Base-by-base conservation (phyloP, 2,888 invertebrate genomes). In the Flabesymbios commensalis region DNA sequence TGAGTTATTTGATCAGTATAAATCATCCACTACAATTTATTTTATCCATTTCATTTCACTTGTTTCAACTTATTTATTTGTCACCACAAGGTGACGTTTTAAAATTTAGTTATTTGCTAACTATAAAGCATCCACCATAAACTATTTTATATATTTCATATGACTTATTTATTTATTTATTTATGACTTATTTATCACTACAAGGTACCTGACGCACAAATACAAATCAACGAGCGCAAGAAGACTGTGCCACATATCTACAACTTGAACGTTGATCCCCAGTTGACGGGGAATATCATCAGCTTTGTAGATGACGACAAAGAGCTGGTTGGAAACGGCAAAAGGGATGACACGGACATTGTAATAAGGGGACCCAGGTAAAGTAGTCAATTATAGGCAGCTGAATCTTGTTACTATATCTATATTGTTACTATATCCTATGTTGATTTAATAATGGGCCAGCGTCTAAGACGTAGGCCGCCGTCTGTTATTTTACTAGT, bases 261-360 rank as follows among this genome's bases (percentile, higher is more conserved):
- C 75, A 87, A 87, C 74, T 72, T 87, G 61, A 87, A 87, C 75
- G 80, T 83, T 70, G 87, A 87, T 73, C 84, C 86, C 1, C 83
- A 83, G 73, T 75, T 87, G 57, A 82, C 84, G 0, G 85, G 86
- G 3, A 83, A 84, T 68, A 83, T 87, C 52, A 76, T 85, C 31
- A 83, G 85, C 73, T 84, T 87, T 66, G 74, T 87, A n/a, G 78
- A 82, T 17, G 68, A 73, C 3, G 83, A 84, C 14, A 77, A 74
- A n/a, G 80, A 76, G 26, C 73, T 76, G 26, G 75, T 84, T 52
- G 85, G 84, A 4, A 79, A 79, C 61, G 74, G 75, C 39, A 81
- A 80, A 61, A 82, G 77, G 22, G 77, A 81, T 14, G 77, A 79
- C 17, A 74, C 78, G 19, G 77, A 83, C 53, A 84, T 86, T 51